Evolutionary conservation across 2,797 vertebrate species (phyloP).

Genomic region (Falco berigora): DNA sequence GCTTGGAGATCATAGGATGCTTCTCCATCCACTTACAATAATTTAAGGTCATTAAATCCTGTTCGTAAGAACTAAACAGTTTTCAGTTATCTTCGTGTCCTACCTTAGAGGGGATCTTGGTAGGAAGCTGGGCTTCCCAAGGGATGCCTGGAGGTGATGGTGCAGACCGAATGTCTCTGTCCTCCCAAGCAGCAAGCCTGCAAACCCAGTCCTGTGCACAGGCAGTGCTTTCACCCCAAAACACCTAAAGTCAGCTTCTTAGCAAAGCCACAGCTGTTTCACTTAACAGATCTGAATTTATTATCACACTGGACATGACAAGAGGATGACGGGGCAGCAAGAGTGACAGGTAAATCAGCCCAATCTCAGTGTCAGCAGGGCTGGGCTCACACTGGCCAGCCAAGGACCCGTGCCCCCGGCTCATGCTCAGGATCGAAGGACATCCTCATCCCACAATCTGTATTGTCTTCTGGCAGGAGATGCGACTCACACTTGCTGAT

Average conservation of each 20-base stretch:
- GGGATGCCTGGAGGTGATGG: neutral
- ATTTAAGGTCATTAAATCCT: slow-evolving; percentile 13
- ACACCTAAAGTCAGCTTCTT: neutral
- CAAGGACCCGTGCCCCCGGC: neutral
- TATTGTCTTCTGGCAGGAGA: neutral
- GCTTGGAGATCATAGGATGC: slow-evolving; percentile 18
- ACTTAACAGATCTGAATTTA: neutral
- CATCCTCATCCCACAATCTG: neutral
- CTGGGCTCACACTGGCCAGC: neutral
- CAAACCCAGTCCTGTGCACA: neutral
- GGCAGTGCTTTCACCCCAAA: neutral
- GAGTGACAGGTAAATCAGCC: neutral
- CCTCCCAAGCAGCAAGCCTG: neutral
- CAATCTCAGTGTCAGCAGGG: neutral
- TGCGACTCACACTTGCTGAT: neutral
- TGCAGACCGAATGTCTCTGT: neutral
- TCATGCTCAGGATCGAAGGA: neutral
- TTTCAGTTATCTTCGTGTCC: neutral
- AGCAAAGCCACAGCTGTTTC: neutral
- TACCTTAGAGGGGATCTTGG: neutral
- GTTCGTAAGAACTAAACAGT: neutral
- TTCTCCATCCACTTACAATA: neutral
- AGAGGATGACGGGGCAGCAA: neutral
- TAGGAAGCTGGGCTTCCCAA: neutral
- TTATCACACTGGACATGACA: neutral